These are phyloP conservation scores for Spodoptera littoralis DNA, from an alignment of 2,888 invertebrate species.

Conservation along the genomic window DNA sequence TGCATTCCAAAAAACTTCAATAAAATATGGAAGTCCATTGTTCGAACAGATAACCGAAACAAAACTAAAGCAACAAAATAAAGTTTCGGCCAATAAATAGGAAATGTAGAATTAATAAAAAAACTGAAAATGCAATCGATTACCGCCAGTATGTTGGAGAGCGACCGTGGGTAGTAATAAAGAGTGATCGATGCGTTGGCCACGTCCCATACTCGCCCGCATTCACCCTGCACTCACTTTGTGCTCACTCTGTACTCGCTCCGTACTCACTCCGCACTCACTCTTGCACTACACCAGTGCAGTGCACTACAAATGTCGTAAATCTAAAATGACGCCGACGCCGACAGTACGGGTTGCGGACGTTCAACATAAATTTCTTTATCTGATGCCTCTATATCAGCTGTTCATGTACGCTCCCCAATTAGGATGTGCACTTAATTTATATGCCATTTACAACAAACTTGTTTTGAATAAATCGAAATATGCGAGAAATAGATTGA, in stretches of 20 bases:
- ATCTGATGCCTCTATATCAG: constrained; percentile 59
- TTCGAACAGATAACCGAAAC: constrained; percentile 17
- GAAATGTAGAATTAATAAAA: constrained; percentile 50
- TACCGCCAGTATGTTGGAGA: constrained; percentile 46
- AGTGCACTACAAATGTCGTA: constrained; percentile 60
- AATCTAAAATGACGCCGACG: constrained; percentile 67
- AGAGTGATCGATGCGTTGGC: constrained; percentile 60
- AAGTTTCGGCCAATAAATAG: constrained; percentile 42
- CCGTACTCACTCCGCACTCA: neutral
- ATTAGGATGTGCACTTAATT: constrained; percentile 22
- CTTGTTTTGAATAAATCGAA: neutral
- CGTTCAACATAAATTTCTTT: constrained; percentile 63
- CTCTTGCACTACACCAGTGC: constrained; percentile 6
- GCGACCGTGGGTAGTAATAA: constrained; percentile 49
- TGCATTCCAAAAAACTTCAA: constrained; percentile 9
- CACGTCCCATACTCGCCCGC: constrained; percentile 20
- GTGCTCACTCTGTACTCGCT: constrained; percentile 2
- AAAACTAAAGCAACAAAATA: constrained; percentile 27
- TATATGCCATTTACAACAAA: constrained; percentile 1
- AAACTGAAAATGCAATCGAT: constrained; percentile 46
- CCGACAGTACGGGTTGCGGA: constrained; percentile 60
- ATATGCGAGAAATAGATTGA: no score
- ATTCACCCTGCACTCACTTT: constrained; percentile 15
- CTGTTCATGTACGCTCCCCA: constrained; percentile 46
- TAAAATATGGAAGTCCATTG: constrained; percentile 11